phyloP scores from a whole-genome alignment of 2,797 vertebrate genomes.

The Cyprinodon diabolis region DNA sequence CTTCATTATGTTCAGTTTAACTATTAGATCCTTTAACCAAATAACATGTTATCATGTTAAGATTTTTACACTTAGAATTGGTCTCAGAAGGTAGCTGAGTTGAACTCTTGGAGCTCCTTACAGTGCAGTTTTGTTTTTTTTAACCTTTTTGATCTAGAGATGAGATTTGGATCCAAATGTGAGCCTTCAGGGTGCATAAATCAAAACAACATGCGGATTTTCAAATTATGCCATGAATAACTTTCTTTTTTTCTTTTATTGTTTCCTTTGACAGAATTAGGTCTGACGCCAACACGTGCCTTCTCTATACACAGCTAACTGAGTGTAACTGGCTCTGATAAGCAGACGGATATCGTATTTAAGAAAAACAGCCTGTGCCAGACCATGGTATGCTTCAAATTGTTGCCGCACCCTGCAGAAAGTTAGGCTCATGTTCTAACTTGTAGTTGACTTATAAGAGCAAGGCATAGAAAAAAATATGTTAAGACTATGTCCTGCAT shows the following conservation, averaged over 20 bases:
- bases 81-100: constrained; percentile 19
- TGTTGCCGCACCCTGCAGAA: constrained; percentile 54
- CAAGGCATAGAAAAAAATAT: constrained; percentile 33
- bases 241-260: constrained; percentile 13
- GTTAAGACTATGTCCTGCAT: constrained; percentile 30
- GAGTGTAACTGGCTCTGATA: constrained; percentile 31
- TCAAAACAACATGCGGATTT: not conserved
- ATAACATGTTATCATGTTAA: constrained; percentile 2
- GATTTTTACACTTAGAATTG: not conserved
- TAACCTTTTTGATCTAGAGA: not conserved
- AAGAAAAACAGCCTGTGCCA: constrained; percentile 38
- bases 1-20: not conserved
- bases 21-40: constrained; percentile 2
- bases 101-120: not conserved
- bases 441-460: constrained; percentile 45
- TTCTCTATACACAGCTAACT: constrained; percentile 17
- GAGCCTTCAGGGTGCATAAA: not conserved
- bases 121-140: not conserved
- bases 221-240: not conserved
- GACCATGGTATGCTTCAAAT: constrained; percentile 55
- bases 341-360: constrained; percentile 50
- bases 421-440: constrained; percentile 63
- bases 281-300: constrained; percentile 35
- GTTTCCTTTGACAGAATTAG: constrained; percentile 6
- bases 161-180: constrained; percentile 6